A percentile compares a stretch with the other conserved stretches of the same genome.
Evolutionary conservation across 2,113 vertebrate genomes (phyloP).

Genomic region (Beaufortia kweichowensis): DNA sequence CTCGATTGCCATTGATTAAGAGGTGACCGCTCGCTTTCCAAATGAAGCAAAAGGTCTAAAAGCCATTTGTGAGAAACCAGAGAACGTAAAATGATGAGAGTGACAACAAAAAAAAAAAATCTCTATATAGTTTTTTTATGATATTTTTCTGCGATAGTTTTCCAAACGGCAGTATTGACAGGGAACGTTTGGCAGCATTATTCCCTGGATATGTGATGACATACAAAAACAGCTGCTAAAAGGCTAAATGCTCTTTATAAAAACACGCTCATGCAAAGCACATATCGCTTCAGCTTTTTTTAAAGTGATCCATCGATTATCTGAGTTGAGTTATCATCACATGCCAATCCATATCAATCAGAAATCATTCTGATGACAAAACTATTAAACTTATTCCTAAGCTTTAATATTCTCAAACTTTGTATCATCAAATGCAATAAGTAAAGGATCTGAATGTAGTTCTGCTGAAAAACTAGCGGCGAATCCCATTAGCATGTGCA

Average conservation of each 20-base stretch:
- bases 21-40: constrained; percentile 25
- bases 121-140: too few relatives aligned
- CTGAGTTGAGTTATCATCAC: too few relatives aligned
- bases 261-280: too few relatives aligned
- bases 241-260: too few relatives aligned
- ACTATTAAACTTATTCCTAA: too few relatives aligned
- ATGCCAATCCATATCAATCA: too few relatives aligned
- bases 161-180: constrained; percentile 37
- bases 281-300: too few relatives aligned
- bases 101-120: constrained; percentile 7
- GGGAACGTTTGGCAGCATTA: too few relatives aligned
- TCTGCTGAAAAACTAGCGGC: constrained; percentile 7
- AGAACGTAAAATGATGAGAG: background rate
- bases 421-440: background rate
- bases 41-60: constrained; percentile 12
- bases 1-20: constrained; percentile 49
- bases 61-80: background rate
- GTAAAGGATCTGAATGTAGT: constrained; percentile 23
- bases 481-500: constrained; percentile 45
- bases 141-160: background rate
- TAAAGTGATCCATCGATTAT: too few relatives aligned
- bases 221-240: too few relatives aligned
- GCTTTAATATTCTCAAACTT: background rate
- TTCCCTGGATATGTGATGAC: too few relatives aligned
- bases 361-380: too few relatives aligned